Percentiles rank a stretch among this genome's conserved stretches.
Evolutionary conservation across 2,113 vertebrate genomes (phyloP).

Genomic region (Setophaga kirtlandii): DNA sequence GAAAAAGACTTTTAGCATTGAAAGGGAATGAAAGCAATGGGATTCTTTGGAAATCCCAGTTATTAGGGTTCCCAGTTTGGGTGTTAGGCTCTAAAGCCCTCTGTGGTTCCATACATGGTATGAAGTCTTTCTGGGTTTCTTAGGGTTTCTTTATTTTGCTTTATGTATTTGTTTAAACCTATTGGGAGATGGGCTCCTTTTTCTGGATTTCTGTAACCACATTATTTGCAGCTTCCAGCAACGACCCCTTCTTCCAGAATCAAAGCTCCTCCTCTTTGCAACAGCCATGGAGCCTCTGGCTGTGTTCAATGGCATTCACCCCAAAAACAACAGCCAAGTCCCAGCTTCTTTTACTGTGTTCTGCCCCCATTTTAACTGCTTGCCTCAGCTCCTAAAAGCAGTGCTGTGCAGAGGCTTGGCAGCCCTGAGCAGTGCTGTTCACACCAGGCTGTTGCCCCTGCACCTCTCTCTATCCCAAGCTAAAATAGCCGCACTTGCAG

Average conservation of each 20-base stretch:
- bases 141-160: neutral
- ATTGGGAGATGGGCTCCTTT: neutral
- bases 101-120: neutral
- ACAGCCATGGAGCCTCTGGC: neutral
- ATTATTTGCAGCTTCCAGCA: neutral
- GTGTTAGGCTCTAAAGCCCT: neutral
- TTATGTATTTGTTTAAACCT: neutral
- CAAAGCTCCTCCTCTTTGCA: neutral
- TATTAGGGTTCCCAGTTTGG: neutral
- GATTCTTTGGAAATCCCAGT: neutral
- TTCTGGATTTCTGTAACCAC: neutral
- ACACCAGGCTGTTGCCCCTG: neutral
- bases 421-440: neutral
- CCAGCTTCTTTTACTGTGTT: neutral
- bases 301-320: neutral
- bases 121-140: neutral
- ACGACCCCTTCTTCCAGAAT: neutral
- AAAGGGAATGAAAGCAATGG: conserved; percentile 3
- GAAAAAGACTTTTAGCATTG: conserved; percentile 27
- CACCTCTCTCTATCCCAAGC: neutral
- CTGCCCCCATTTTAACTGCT: neutral
- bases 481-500: neutral
- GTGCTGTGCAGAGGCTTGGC: neutral
- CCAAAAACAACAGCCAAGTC: neutral
- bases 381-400: neutral